Evolutionary conservation across 2,113 vertebrate species (phyloP), one percentile per base, ranked within the genome.

Genomic region (Ptilorrhoa leucosticta): DNA sequence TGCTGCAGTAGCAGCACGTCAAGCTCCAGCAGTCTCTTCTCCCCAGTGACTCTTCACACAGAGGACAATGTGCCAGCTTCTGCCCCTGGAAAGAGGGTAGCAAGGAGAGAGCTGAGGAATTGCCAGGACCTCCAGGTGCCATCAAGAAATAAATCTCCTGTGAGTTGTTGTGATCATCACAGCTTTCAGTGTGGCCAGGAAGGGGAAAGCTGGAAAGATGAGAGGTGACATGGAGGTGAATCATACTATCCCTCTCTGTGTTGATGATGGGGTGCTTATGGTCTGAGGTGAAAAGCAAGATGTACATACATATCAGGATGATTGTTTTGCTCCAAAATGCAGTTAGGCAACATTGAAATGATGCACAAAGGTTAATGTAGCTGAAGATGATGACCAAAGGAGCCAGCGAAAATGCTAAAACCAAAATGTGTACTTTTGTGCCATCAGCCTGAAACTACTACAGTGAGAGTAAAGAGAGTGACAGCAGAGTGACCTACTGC

Each of bases 281-380:
- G 31, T 87, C 47, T 84, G 56, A 89, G 47, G 24, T 58, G 57
- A 87, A 72, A 63, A 61, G 37, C 31, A 66, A 68, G 37, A 33
- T 27, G 27, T 30, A n/a, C 1, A 0, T 56, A 20, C 0, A 0
- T 65, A 51, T 31, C 33, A 31, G 35, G 64, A 44, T 80, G 37
- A 42, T 65, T 53, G 4, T 82, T 73, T 58, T 94, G 61, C 65
- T 53, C 22, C 12, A 66, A 53, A 66, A 76, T 26, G 19, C 37
- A 87, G 42, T 5, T 47, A 58, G 64, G 57, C 27, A 87, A 54
- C 45, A 78, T 0, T 37, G 21, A 72, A 86, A 64, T 61, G 2
- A 40, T 68, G 69, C 26, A 31, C 24, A 3, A 35, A 40, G 24
- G 21, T 63, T 77, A 63, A 64, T 17, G 35, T 10, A 64, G 65